Evolutionary conservation across 1,140 invertebrate genomes (phyloP), one percentile per base, ranked within the genome.

Genomic region (Fragariocoptes setiger): DNA sequence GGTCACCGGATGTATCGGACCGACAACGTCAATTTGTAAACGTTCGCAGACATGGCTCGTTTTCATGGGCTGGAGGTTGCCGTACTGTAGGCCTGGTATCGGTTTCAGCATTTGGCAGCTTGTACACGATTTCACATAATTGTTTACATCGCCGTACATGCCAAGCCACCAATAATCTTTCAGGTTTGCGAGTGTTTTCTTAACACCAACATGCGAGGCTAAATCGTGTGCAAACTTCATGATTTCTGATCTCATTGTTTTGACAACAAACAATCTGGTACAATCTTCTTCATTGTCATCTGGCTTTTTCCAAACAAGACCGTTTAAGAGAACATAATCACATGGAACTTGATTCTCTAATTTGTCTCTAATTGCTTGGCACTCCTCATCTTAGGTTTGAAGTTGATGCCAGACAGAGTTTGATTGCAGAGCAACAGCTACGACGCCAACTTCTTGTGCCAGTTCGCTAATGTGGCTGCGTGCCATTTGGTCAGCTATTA

Each of bases 31-130:
- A 16, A 54, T 41, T 13, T 50, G 50, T 3, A 49, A 36, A 12
- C 42, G 45, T 18, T 49, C 45, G 20, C 48, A 37, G 5, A 51
- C 48, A 21, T 8, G 40, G n/a, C 40, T 41, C 4, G 21, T 17
- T 21, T 15, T 37, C 41, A 31, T 47, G 37, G 39, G 51, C 54
- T 3, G 52, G 19, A n/a, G 53, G 45, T 46, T 59, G 54, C 5
- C 54, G 44, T 4, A 50, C 53, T 3, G 55, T 45, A 5, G 41
- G 47, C 14, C 47, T 44, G 36, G 52, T 46, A 8, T 52, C 51
- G 37, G 13, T 39, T n/a, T 37, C 37, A 1, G 44, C 21, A 13
- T 16, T 44, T 46, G 37, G 17, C 45, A 46, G 25, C 2, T 0
- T 19, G 13, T 16, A 19, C 45, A 46, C 8, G 21, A 12, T 2